Base-by-base conservation (phyloP, 2,797 vertebrate genomes). In the Euphonia xanthogaster region DNA sequence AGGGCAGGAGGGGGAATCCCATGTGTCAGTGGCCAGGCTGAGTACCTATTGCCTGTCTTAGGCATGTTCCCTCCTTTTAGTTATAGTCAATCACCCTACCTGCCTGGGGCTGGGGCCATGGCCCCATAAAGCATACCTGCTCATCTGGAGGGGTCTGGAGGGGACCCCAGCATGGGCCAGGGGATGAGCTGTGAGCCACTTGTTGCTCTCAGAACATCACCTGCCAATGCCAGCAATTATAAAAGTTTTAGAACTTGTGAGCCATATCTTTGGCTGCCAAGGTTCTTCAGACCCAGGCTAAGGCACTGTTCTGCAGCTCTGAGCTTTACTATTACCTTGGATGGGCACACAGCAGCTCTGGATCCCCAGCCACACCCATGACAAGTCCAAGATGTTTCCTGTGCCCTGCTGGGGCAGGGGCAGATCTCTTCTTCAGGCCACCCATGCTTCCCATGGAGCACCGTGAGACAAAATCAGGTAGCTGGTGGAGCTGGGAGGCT, bases 11-110 rank as follows among this genome's bases (percentile, higher is more conserved):
- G 1, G 45, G 50, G 12, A 74, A 58, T 67, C n/a, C 23, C 0
- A 0, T 45, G 21, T 78, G 23, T 10, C 28, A 28, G 19, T 2
- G 1, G 21, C 48, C 28, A 39, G 31, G 14, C 45, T 0, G 0
- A 68, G 48, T 0, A 1, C 22, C 58, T 66, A 14, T 51, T 51
- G 6, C 18, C 10, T 42, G 21, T 55, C 27, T 45, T 45, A 27
- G 24, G 11, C 45, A 60, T 2, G 10, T 71, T 45, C 9, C 2
- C 3, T 47, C 23, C 33, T 76, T 75, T 78, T 17, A 40, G 19
- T 25, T 42, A 39, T 10, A 20, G 33, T 33, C 35, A 30, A 35
- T 33, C n/a, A 21, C 23, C 35, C 19, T 28, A 16, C 17, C 10
- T 1, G 2, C 51, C 44, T 45, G 0, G 0, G 22, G 8, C 21